These are phyloP conservation scores for Epizoanthus scotinus DNA, from an alignment of 92 coral and sea anemone species.

Conservation along the genomic window DNA sequence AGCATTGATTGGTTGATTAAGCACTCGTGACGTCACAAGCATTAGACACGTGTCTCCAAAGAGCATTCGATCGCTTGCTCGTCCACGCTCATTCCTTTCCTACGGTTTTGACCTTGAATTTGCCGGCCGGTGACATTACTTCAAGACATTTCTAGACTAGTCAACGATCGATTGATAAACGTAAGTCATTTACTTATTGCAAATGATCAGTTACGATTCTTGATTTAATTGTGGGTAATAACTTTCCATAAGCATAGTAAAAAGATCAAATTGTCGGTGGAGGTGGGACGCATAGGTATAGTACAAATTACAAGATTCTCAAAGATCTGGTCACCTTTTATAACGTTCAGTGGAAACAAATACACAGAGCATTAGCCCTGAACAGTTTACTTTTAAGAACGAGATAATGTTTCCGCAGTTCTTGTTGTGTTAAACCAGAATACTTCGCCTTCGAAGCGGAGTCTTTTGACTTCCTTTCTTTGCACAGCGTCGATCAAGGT, in stretches of 20 bases:
- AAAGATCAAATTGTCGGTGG: conserved; percentile 13
- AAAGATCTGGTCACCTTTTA: neutral
- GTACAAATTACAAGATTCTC: neutral
- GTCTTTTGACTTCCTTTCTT: too few species aligned
- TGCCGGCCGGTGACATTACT: neutral
- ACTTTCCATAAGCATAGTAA: neutral
- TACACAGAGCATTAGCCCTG: neutral
- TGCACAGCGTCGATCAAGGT: too few species aligned
- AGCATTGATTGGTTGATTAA: conserved; percentile 27
- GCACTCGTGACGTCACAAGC: conserved; percentile 24
- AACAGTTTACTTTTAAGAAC: neutral
- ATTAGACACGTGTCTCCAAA: conserved; percentile 39
- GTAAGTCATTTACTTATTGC: conserved; percentile 15
- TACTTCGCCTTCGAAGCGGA: neutral
- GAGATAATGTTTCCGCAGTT: neutral
- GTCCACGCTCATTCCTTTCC: conserved; percentile 31
- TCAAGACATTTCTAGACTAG: conserved; percentile 9
- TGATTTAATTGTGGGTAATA: neutral
- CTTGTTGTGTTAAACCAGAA: too few species aligned
- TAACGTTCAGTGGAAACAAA: neutral
- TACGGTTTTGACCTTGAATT: conserved; percentile 47
- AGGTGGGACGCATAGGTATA: conserved; percentile 44
- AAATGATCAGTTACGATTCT: neutral
- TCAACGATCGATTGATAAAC: conserved; percentile 5
- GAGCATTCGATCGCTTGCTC: conserved; percentile 49